Evolutionary conservation across 2,113 vertebrate genomes (phyloP).

Genomic region (Protobothrops flavoviridis): DNA sequence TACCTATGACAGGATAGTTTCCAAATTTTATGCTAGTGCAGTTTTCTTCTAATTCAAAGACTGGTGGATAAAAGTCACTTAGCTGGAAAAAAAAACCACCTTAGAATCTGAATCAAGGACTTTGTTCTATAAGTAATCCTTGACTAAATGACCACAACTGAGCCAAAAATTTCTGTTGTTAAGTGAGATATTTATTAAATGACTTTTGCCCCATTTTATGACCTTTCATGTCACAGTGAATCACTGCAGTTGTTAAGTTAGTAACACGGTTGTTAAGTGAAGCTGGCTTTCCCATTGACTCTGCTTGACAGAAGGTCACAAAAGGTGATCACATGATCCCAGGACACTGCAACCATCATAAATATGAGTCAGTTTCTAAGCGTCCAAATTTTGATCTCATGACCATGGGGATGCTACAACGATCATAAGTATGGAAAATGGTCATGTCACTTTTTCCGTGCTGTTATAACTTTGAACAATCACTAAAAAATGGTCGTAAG

Average conservation of each 20-base stretch:
- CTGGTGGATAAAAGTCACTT: background rate
- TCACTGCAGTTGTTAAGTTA: background rate
- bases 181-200: background rate
- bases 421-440: background rate
- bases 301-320: too few species aligned
- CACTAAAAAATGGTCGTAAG: background rate
- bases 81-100: background rate
- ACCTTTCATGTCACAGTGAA: background rate
- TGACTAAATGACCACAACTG: background rate
- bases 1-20: background rate
- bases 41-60: background rate
- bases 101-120: background rate
- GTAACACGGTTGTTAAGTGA: background rate
- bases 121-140: background rate
- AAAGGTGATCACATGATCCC: background rate
- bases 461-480: background rate
- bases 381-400: too few species aligned
- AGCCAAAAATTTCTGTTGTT: background rate
- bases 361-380: too few species aligned
- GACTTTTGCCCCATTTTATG: background rate
- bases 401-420: background rate
- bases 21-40: background rate
- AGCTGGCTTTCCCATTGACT: background rate
- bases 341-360: background rate
- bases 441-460: background rate